phyloP scores from a whole-genome alignment of 2,888 invertebrate genomes.

The Rhagonycha fulva region DNA sequence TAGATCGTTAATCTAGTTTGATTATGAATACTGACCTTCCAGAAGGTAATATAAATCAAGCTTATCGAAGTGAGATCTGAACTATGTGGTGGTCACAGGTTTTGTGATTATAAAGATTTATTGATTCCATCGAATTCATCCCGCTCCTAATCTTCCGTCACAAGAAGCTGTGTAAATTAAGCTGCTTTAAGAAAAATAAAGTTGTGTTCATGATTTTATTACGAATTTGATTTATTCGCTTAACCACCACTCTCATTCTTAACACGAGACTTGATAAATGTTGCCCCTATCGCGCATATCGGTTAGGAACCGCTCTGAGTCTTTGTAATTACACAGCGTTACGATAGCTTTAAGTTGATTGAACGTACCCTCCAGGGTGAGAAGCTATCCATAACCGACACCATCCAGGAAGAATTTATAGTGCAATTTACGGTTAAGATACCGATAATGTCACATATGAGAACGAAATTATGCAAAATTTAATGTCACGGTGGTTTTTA shows the following conservation, averaged over 20 bases:
- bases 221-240: constrained; percentile 32
- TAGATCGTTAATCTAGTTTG: not conserved
- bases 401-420: constrained; percentile 39
- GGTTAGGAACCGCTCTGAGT: constrained; percentile 34
- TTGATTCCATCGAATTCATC: not conserved
- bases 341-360: constrained; percentile 44
- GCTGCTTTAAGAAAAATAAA: not conserved
- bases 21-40: not conserved
- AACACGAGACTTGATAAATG: constrained; percentile 37
- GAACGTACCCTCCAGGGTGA: constrained; percentile 44
- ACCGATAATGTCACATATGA: constrained; percentile 39
- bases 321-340: constrained; percentile 46
- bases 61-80: not conserved
- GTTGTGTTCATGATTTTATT: constrained; percentile 18
- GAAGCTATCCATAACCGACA: constrained; percentile 39
- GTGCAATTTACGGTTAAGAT: constrained; percentile 40
- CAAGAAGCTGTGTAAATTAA: not conserved
- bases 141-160: not conserved
- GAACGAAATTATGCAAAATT: constrained; percentile 29
- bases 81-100: not conserved
- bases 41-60: not conserved
- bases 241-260: constrained; percentile 34
- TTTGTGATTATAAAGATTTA: not conserved
- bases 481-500: constrained; percentile 29
- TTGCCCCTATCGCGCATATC: constrained; percentile 34